A percentile compares a stretch with the other conserved stretches of the same genome.
Conservation (phyloP, 2,888 invertebrate genomes). For the Epistrophe grossulariae region DNA sequence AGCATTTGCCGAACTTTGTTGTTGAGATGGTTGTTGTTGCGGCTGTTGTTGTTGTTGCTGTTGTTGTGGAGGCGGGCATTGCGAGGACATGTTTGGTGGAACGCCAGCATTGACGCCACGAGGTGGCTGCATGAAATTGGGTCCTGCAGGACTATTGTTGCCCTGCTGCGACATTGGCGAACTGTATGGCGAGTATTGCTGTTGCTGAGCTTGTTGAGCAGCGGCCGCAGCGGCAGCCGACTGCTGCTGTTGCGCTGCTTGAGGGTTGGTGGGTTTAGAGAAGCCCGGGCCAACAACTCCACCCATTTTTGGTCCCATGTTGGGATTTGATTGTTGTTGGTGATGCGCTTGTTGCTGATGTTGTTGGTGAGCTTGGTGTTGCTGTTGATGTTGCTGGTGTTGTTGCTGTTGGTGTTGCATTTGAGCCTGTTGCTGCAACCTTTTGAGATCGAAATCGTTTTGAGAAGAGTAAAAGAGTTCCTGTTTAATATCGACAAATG, state of each 20-base stretch:
- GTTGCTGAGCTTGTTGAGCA: conserved; percentile 79
- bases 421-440: conserved; percentile 83
- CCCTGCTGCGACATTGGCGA: conserved; percentile 87
- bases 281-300: conserved; percentile 79
- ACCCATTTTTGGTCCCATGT: conserved; percentile 81
- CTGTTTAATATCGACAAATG: conserved; percentile 85
- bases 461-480: conserved; percentile 85
- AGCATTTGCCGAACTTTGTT: conserved; percentile 66
- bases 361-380: conserved; percentile 77
- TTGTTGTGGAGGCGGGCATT: conserved; percentile 77
- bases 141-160: conserved; percentile 82
- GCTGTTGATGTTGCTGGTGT: conserved; percentile 79
- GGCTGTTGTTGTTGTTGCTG: conserved; percentile 70
- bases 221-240: conserved; percentile 70
- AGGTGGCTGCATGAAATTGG: conserved; percentile 82
- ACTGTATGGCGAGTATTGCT: conserved; percentile 89
- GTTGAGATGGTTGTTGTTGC: conserved; percentile 69
- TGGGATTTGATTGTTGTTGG: conserved; percentile 80
- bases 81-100: conserved; percentile 78
- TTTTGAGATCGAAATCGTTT: conserved; percentile 84
- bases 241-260: conserved; percentile 79
- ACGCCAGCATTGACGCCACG: conserved; percentile 78
- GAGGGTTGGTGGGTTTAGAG: conserved; percentile 77
- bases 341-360: conserved; percentile 77
- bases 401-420: conserved; percentile 80